A percentile compares a stretch with the other conserved stretches of the same genome.
Evolutionary conservation across 2,113 vertebrate genomes (phyloP).

Genomic region (Caretta caretta): DNA sequence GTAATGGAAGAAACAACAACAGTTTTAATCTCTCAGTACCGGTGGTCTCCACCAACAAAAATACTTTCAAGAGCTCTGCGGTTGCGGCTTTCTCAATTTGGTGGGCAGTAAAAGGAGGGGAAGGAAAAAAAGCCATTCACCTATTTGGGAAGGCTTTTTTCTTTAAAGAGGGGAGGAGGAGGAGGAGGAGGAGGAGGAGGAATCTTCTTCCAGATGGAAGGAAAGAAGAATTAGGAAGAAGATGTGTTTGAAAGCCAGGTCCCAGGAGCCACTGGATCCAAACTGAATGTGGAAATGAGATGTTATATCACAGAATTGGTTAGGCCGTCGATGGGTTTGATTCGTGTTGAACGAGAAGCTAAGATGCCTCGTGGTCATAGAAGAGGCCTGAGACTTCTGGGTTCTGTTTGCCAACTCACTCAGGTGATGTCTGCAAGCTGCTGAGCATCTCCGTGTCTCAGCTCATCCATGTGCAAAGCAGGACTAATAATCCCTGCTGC

Average conservation of each 20-base stretch:
- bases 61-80: slow-evolving; percentile 67
- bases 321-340: not conserved
- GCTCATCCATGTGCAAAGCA: not conserved
- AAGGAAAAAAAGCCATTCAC: slow-evolving; percentile 25
- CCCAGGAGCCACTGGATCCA: not conserved
- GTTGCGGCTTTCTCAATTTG: slow-evolving; percentile 58
- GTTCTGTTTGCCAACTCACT: not conserved
- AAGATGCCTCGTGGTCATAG: not conserved
- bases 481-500: not conserved
- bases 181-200: fast-evolving
- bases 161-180: not conserved
- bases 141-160: not conserved
- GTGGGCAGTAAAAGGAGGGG: slow-evolving; percentile 61
- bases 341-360: not conserved
- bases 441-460: not conserved
- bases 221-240: not conserved
- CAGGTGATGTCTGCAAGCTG: not conserved
- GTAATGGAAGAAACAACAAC: slow-evolving; percentile 82
- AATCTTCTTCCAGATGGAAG: not conserved
- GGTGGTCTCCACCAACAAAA: slow-evolving; percentile 76
- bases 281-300: not conserved
- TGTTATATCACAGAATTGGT: not conserved
- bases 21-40: slow-evolving; percentile 76
- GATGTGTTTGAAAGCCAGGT: fast-evolving
- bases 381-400: not conserved